A percentile compares a stretch with the other conserved stretches of the same genome.
phyloP scores from a whole-genome alignment of 2,797 vertebrate genomes.

The Siniperca obscura region DNA sequence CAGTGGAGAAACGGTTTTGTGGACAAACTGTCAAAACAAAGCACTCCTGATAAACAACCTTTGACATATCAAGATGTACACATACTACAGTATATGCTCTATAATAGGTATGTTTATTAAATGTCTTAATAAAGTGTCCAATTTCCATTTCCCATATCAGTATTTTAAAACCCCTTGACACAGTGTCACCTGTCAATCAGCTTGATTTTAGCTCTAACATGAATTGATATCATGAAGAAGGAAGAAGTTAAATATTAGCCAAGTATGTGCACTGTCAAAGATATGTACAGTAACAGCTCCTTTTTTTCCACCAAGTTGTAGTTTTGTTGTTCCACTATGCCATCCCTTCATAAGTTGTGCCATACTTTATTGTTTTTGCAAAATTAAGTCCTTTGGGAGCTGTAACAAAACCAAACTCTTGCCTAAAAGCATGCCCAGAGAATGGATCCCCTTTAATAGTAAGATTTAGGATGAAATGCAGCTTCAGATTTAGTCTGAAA shows the following conservation, averaged over 20 bases:
- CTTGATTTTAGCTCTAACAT: slow-evolving; percentile 36
- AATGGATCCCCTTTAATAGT: slow-evolving; percentile 23
- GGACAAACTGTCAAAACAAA: slow-evolving; percentile 67
- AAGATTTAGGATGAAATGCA: slow-evolving; percentile 35
- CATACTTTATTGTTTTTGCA: slow-evolving; percentile 40
- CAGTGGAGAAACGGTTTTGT: slow-evolving; percentile 63
- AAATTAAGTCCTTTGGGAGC: slow-evolving; percentile 4
- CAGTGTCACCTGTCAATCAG: slow-evolving; percentile 31
- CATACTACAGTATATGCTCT: slow-evolving; percentile 42
- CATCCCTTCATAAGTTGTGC: slow-evolving; percentile 52
- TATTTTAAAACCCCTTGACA: slow-evolving; percentile 55
- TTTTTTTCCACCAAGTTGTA: not conserved
- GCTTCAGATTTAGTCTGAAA: slow-evolving; percentile 44
- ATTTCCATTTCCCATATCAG: slow-evolving; percentile 39
- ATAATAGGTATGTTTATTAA: slow-evolving; percentile 50
- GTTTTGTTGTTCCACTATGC: slow-evolving; percentile 30
- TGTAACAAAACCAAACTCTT: slow-evolving; percentile 32
- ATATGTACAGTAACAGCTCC: slow-evolving; percentile 22
- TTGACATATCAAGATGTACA: slow-evolving; percentile 58
- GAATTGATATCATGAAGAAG: slow-evolving; percentile 39
- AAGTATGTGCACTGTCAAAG: slow-evolving; percentile 41
- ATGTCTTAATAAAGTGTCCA: slow-evolving; percentile 72
- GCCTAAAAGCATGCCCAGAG: slow-evolving; percentile 19
- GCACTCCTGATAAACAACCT: slow-evolving; percentile 71
- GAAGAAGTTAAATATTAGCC: slow-evolving; percentile 25